phyloP scores from a whole-genome alignment of 1,140 invertebrate species.

The Drosophila pseudoobscura region DNA sequence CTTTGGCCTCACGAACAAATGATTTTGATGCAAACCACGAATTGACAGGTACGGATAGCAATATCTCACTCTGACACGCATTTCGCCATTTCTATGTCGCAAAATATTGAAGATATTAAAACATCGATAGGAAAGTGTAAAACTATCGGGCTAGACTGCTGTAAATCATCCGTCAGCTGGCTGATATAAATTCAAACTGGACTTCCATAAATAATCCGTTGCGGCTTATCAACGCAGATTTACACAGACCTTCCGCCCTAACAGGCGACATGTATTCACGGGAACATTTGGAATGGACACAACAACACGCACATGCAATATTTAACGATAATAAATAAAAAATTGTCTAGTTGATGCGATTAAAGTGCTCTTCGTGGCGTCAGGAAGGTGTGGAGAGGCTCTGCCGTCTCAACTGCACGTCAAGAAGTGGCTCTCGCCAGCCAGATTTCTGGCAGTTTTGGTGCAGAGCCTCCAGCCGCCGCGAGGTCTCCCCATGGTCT shows the following conservation, averaged over 20 bases:
- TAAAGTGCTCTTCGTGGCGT: not conserved
- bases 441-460: conserved; percentile 45
- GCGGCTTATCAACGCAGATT: conserved; percentile 6
- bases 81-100: too few species aligned
- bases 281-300: not conserved
- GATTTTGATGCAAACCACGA: too few species aligned
- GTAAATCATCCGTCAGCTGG: too few species aligned
- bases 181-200: too few species aligned
- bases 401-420: conserved; percentile 34
- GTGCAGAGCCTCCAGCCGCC: conserved; percentile 44
- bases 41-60: too few species aligned
- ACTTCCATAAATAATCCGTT: too few species aligned
- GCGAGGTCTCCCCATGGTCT: conserved; percentile 2
- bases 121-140: too few species aligned
- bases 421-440: conserved; percentile 57
- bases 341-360: conserved; percentile 1
- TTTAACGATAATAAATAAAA: conserved; percentile 21
- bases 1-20: too few species aligned
- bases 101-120: too few species aligned
- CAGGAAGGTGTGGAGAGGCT: not conserved
- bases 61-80: too few species aligned
- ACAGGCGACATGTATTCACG: not conserved
- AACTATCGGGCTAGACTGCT: too few species aligned
- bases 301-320: not conserved
- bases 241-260: conserved; percentile 11